Conservation (phyloP, 2,113 vertebrate genomes). For the Callipepla squamata region DNA sequence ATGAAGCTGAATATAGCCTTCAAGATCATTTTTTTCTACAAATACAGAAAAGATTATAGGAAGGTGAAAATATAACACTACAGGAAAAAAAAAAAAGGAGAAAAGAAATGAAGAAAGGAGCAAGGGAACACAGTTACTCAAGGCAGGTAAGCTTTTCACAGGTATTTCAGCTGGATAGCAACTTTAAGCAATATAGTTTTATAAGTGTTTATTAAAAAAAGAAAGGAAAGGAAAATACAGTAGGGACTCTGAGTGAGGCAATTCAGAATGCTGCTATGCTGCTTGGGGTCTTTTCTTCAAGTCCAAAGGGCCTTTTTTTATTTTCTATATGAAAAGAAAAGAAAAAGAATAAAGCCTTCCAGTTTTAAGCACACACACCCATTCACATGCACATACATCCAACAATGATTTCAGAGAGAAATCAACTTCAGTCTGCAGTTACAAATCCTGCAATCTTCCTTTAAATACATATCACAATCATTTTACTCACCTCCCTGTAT, state of each 20-base stretch:
- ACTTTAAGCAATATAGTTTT: conserved; percentile 70
- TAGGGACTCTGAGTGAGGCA: conserved; percentile 69
- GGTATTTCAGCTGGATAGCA: conserved; percentile 41
- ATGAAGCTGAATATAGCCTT: neutral
- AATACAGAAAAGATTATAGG: neutral
- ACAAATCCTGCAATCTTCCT: conserved; percentile 37
- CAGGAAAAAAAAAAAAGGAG: neutral
- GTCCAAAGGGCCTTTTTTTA: conserved; percentile 57
- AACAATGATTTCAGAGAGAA: conserved; percentile 36
- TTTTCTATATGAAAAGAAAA: conserved; percentile 57
- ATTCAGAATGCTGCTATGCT: conserved; percentile 69
- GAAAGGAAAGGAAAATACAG: conserved; percentile 65
- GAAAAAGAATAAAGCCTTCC: conserved; percentile 65
- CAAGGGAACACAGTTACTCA: conserved; percentile 43
- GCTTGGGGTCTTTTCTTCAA: conserved; percentile 69
- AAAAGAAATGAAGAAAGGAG: conserved; percentile 31
- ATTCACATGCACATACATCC: neutral
- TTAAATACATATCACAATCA: neutral
- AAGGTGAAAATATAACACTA: neutral
- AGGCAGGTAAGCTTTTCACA: conserved; percentile 48
- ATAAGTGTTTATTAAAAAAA: conserved; percentile 73
- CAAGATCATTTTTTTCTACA: neutral
- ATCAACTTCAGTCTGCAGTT: conserved; percentile 57
- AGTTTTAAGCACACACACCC: conserved; percentile 22
- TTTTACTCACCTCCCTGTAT: neutral